A percentile compares a stretch with the other conserved stretches of the same genome.
Conservation (phyloP, 2,888 invertebrate species). For the Epinotia nisella region DNA sequence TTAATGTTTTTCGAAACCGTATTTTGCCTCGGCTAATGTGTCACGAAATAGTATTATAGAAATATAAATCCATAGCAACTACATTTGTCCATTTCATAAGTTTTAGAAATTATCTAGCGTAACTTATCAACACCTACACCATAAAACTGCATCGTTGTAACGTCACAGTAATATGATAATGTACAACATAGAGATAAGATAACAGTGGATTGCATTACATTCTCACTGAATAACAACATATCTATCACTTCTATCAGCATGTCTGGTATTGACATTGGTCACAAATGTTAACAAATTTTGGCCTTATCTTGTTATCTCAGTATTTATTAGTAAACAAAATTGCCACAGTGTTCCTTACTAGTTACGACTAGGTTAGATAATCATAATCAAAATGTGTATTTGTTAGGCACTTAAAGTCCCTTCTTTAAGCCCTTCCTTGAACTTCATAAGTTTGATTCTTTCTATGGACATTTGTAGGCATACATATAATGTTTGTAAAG, state of each 20-base stretch:
- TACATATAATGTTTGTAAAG: too few relatives aligned
- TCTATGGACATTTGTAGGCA: neutral
- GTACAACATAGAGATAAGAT: conserved; percentile 27
- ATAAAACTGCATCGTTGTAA: conserved; percentile 6
- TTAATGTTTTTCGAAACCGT: too few relatives aligned
- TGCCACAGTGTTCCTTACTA: neutral
- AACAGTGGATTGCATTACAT: conserved; percentile 27
- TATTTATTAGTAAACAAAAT: conserved; percentile 25
- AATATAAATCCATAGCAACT: neutral
- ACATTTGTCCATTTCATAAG: neutral
- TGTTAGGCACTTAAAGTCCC: neutral
- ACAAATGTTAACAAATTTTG: neutral
- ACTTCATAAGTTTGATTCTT: too few relatives aligned
- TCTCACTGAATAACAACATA: neutral
- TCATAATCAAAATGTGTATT: neutral
- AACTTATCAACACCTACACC: neutral
- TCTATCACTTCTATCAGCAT: neutral
- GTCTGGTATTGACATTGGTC: neutral
- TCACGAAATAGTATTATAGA: neutral
- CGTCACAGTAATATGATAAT: conserved; percentile 15
- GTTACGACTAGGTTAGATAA: neutral
- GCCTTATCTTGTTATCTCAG: conserved; percentile 36
- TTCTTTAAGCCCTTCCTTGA: too few relatives aligned
- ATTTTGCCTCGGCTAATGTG: too few relatives aligned
- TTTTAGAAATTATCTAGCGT: neutral